Base-by-base conservation (phyloP, 1,140 invertebrate species). In the Aphelenchoides avenae region DNA sequence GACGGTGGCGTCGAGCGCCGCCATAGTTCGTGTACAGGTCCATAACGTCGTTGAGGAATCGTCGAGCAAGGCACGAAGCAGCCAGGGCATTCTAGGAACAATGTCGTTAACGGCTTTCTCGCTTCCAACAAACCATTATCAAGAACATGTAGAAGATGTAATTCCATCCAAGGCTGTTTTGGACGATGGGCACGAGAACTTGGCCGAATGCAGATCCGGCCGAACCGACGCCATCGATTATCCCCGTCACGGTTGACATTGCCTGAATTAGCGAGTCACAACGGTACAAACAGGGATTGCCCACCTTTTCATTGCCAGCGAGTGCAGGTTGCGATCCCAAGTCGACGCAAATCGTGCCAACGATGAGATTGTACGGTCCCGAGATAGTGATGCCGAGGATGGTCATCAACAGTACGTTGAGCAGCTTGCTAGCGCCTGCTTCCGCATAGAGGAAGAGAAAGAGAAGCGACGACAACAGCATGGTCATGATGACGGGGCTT, bases 171-270 rank as follows among this genome's bases (percentile, higher is more conserved):
- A 78, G 61, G 7, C 47, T 40, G 27, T 71, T 65, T 63, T 81
- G 78, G 40, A 81, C 70, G 27, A 79, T 48, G 22, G 80, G 80
- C 30, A 80, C 76, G 49, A 80, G 57, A 3, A 76, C 36, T 60
- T 75, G 81, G 7, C 81, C 81, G 42, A 82, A 64, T 15, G 80
- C 81, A 13, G 79, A 79, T 20, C 81, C 81, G 44, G 79, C 64
- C 64, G 80, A 81, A 29, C 81, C 81, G 51, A 78, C 80, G 13
- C 79, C 80, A 68, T 81, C 80, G 31, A 81, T 70, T 31, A 81
- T 74, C 22, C 81, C 80, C 5, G 80, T 80, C 0, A 81, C 80
- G 11, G 80, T 81, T 11, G 79, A 77, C 58, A 81, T 65, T 20
- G 79, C 80, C 57, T 73, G 40, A 31, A 66, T 22, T n/a, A 49